Base-by-base conservation (phyloP, 2,888 invertebrate genomes). In the Drosophila hamatofila region DNA sequence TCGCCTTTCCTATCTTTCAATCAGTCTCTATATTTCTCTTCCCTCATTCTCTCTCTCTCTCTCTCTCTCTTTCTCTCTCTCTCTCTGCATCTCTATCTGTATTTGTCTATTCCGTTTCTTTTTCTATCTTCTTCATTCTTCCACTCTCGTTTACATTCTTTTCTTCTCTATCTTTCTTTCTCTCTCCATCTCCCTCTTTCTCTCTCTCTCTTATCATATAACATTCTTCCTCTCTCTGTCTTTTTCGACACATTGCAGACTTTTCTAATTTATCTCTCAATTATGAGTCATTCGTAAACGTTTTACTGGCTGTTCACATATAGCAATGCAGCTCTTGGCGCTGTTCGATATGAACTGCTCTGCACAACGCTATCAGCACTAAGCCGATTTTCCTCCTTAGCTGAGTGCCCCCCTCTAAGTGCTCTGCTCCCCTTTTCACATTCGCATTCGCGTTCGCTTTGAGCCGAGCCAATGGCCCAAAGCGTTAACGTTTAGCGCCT, bases 401-500 rank as follows among this genome's bases (percentile, higher is more conserved):
- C 16, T 37, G 35, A 37, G 35, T 37, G 35, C 35, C 12, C 23
- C 2, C 21, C 23, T n/a, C 11, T 27, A 49, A 49, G 48, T 49
- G 48, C 18, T 42, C 8, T 11, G 30, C 44, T 14, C 18, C 18
- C 7, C 23, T 25, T 21, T 18, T 12, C 23, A 16, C 21, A 27
- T n/a, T 39, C 25, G 25, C 27, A n/a, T 18, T 12, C 23, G 9
- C 21, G 18, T n/a, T 39, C 25, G 25, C 27, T 46, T 30, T 44
- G 9, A n/a, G 46, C 14, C 27, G 46, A 46, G 60, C 56, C 48
- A 83, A 83, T 87, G 70, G 82, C 88, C 80, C 62, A 71, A 73
- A 80, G 88, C 86, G 75, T 68, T 73, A 85, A 75, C 83, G 85
- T 82, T 83, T 85, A 85, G 70, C 67, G 67, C 69, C 70, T 56